A percentile compares a stretch with the other conserved stretches of the same genome.
Evolutionary conservation across 2,888 invertebrate genomes (phyloP).

Genomic region (Hirtodrosophila trivittata): DNA sequence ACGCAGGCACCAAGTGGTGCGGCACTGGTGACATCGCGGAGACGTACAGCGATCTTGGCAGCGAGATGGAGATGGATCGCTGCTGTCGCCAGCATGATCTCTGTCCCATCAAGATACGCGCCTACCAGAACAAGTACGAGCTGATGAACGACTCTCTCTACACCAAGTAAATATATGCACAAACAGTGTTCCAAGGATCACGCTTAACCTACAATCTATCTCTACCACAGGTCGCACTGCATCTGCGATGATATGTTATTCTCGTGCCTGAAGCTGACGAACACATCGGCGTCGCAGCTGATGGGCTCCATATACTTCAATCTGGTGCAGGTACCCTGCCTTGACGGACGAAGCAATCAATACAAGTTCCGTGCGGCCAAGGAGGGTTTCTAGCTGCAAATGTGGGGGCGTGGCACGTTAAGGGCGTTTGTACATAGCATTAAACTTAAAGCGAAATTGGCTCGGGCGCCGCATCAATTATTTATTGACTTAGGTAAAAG

Average conservation of each 20-base stretch:
- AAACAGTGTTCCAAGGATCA: too few species aligned
- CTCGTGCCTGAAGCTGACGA: constrained; percentile 90
- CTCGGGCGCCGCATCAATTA: constrained; percentile 37
- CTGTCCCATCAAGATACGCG: constrained; percentile 91
- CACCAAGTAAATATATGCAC: constrained; percentile 90
- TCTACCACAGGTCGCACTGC: constrained; percentile 90
- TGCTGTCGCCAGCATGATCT: constrained; percentile 96
- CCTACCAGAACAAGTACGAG: constrained; percentile 87
- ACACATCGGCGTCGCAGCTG: constrained; percentile 88
- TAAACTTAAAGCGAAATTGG: too few species aligned
- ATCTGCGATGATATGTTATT: constrained; percentile 93
- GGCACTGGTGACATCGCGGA: constrained; percentile 94
- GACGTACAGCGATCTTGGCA: constrained; percentile 93
- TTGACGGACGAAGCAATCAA: constrained; percentile 70
- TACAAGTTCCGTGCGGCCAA: constrained; percentile 82
- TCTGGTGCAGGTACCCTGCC: constrained; percentile 86
- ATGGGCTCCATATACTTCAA: constrained; percentile 95
- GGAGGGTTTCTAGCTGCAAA: constrained; percentile 76
- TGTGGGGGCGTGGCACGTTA: background rate
- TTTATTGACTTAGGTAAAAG: constrained; percentile 56
- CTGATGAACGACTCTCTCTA: constrained; percentile 92
- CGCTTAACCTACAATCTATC: too few species aligned
- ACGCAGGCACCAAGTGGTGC: constrained; percentile 95
- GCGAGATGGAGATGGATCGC: constrained; percentile 88
- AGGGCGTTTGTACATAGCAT: constrained; percentile 45